Base-by-base conservation (phyloP, 1,140 invertebrate genomes). In the Drosophila neocordata region DNA sequence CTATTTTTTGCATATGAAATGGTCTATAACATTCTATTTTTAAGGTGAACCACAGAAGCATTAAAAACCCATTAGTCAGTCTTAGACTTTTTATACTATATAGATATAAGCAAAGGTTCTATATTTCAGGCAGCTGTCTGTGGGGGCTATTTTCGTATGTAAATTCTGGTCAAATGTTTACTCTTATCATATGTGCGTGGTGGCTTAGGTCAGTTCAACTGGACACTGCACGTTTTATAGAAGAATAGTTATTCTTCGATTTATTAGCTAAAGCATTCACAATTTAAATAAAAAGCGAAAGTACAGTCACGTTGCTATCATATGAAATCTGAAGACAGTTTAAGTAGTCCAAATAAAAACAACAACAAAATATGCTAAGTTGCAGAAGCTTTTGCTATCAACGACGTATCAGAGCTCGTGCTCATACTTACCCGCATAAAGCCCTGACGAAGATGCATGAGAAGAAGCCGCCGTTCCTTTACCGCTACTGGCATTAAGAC, bases 11-110 rank as follows among this genome's bases (percentile, higher is more conserved):
- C 56, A 59, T 35, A 41, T 44, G 15, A 56, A 37, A 62, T 31
- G 27, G 22, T 24, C 22, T 31, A 31, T 31, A 58, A n/a, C 15
- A 1, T 61, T 73, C 74, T 74, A 77, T 74, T 77, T 74, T n/a
- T 34, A 22, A 62, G 44, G 15, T 2, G 8, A 18, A 1, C 5
- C 9, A 11, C 15, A 9, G 1, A 13, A 38, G 66, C 22, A 67
- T 77, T 77, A 70, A 77, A 77, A 73, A 69, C 65, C 70, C 52
- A 73, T 77, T 69, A 35, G 65, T 73, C 57, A 38, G 70, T 24
- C 73, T 73, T 65, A 65, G 9, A 59, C 56, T 11, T 8, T 3
- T 1, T 11, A 12, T 48, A 11, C 15, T 48, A 48, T 9, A 9
- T 9, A 20, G 18, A 38, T 11, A n/a, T n/a, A n/a, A n/a, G n/a